phyloP scores from a whole-genome alignment of 1,140 invertebrate species.

The Polypedilum vanderplanki region DNA sequence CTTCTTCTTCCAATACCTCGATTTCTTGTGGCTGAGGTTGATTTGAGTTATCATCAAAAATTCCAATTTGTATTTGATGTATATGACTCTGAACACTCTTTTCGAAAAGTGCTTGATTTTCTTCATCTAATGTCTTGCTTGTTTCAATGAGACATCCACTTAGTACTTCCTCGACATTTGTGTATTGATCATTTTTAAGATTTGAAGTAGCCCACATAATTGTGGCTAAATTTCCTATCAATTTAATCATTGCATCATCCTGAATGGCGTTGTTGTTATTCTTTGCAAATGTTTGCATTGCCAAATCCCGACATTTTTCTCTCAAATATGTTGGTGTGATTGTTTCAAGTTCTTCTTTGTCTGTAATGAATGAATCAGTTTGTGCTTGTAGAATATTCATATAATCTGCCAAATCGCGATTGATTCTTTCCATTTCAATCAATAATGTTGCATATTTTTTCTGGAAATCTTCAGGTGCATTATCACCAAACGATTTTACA shows the following conservation, averaged over 20 bases:
- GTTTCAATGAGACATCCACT: constrained; percentile 88
- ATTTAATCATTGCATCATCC: constrained; percentile 57
- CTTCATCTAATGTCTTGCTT: constrained; percentile 59
- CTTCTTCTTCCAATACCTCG: constrained; percentile 25
- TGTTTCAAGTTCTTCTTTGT: constrained; percentile 79
- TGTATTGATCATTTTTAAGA: constrained; percentile 79
- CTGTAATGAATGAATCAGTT: constrained; percentile 81
- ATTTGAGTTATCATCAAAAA: constrained; percentile 29
- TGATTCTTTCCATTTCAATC: constrained; percentile 86
- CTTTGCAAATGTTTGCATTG: constrained; percentile 68
- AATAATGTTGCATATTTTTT: constrained; percentile 81
- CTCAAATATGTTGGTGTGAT: constrained; percentile 78
- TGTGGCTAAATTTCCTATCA: constrained; percentile 83
- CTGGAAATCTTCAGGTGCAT: constrained; percentile 78
- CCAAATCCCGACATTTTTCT: constrained; percentile 80
- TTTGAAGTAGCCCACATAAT: constrained; percentile 90
- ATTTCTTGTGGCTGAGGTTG: constrained; percentile 32
- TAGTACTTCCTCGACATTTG: constrained; percentile 86
- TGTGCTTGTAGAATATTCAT: constrained; percentile 76
- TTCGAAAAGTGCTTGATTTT: constrained; percentile 79
- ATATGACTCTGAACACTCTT: constrained; percentile 87
- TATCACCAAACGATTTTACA: constrained; percentile 68
- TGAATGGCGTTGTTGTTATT: constrained; percentile 58
- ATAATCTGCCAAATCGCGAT: constrained; percentile 78
- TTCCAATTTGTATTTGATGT: constrained; percentile 81